These are phyloP conservation scores for Drosophila ogumai DNA, from an alignment of 1,140 invertebrate species.

Conservation along the genomic window DNA sequence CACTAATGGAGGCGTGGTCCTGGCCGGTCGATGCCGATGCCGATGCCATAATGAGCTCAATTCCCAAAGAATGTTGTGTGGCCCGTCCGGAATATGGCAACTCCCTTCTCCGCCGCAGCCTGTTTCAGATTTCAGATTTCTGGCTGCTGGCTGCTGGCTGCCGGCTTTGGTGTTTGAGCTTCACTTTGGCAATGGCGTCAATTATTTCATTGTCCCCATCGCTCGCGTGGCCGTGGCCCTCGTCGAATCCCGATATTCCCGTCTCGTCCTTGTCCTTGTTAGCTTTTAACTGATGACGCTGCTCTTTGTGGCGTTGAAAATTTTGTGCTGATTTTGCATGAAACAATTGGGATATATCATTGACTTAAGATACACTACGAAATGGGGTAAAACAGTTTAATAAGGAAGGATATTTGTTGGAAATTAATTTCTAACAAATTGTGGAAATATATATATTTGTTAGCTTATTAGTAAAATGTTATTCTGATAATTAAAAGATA, in stretches of 20 bases:
- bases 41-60: conserved; percentile 82
- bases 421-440: background rate
- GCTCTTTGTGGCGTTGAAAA: conserved; percentile 69
- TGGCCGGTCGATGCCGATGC: conserved; percentile 29
- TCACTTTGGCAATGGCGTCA: conserved; percentile 61
- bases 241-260: conserved; percentile 6
- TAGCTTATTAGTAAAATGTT: background rate
- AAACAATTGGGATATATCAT: conserved; percentile 54
- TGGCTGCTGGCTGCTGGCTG: conserved; percentile 23
- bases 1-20: conserved; percentile 77
- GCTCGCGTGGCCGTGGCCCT: conserved; percentile 7
- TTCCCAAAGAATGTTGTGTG: conserved; percentile 77
- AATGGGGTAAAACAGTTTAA: no score
- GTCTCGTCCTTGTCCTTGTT: conserved; percentile 29
- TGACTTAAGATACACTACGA: conserved; percentile 41
- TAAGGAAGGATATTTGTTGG: no score
- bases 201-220: conserved; percentile 76
- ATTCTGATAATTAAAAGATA: background rate
- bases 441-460: fast-evolving
- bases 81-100: conserved; percentile 20
- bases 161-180: conserved; percentile 31
- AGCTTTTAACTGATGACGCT: conserved; percentile 75
- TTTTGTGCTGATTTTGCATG: conserved; percentile 79
- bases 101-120: conserved; percentile 12
- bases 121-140: conserved; percentile 40